Evolutionary conservation across 2,113 vertebrate genomes (phyloP).

Genomic region (Euleptes europaea): DNA sequence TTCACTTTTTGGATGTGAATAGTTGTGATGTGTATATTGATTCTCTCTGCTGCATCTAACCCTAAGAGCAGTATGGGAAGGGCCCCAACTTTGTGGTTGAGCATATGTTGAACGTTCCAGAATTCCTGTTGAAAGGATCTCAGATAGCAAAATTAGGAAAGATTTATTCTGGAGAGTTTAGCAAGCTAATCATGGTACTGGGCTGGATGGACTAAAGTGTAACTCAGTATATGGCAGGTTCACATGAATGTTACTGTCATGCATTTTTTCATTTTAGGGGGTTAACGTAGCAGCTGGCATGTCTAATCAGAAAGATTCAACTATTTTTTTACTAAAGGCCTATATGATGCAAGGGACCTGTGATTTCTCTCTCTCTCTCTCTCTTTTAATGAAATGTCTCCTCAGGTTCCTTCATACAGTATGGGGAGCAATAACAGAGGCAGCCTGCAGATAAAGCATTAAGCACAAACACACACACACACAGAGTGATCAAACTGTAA

Average conservation of each 20-base stretch:
- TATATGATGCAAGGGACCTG: neutral
- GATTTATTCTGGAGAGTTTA: neutral
- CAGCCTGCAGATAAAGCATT: neutral
- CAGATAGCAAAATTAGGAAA: neutral
- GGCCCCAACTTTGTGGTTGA: neutral
- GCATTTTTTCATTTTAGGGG: neutral
- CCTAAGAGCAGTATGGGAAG: neutral
- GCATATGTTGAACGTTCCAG: neutral
- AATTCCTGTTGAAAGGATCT: neutral
- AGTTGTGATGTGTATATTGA: no score
- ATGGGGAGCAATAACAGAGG: neutral
- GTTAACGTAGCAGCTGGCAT: neutral
- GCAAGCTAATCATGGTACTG: neutral
- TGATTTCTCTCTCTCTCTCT: neutral
- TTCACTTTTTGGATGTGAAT: no score
- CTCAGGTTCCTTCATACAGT: neutral
- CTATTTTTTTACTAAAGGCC: neutral
- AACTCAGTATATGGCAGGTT: neutral
- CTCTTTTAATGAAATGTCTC: neutral
- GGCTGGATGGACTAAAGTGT: neutral
- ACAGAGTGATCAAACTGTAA: no score
- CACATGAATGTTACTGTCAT: neutral
- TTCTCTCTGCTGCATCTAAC: no score
- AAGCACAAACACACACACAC: no score
- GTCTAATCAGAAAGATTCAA: neutral